Evolutionary conservation across 2,113 vertebrate species (phyloP), one percentile per base, ranked within the genome.

Genomic region (Chionodraco myersi): DNA sequence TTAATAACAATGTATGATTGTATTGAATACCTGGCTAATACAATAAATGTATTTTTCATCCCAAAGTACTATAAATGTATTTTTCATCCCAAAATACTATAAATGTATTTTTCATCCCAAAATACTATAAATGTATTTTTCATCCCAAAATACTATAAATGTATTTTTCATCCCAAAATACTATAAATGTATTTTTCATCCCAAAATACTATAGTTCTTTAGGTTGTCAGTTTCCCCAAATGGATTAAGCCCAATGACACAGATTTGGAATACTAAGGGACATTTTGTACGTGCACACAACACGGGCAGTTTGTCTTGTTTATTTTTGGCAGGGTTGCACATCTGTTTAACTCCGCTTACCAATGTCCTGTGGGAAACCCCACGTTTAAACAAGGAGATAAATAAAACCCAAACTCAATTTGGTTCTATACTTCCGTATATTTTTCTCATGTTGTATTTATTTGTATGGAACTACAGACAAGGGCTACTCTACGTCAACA

Each of bases 291-390:
- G 10, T 16, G 15, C 11, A 2, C 2, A 1, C 34, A 16, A 71
- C 44, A 26, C 21, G 16, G 5, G 14, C 5, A 16, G 26, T 7
- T 16, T 23, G 21, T 18, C 10, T 65, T 7, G 23, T 9, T 41
- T 62, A 52, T 30, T 26, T 58, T 10, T 12, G 36, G 5, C 1
- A 7, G 6, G 36, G 6, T 36, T 53, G 60, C 59, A 26, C 47
- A 41, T 66, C 14, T 23, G 16, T n/a, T 15, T 13, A 26, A 21
- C 30, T 21, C 48, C 1, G 2, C 4, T 7, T 21, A 59, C 15
- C 15, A 41, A 12, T 53, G 73, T 73, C 51, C 58, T 57, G 49
- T 67, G 34, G 72, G 63, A 79, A 79, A n/a, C 34, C 54, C 65
- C 49, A 26, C 58, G 11, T 34, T 80, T 8, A 21, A 69, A 77